These are phyloP conservation scores for Drosophila rubida DNA, from an alignment of 2,888 invertebrate genomes.

Conservation along the genomic window DNA sequence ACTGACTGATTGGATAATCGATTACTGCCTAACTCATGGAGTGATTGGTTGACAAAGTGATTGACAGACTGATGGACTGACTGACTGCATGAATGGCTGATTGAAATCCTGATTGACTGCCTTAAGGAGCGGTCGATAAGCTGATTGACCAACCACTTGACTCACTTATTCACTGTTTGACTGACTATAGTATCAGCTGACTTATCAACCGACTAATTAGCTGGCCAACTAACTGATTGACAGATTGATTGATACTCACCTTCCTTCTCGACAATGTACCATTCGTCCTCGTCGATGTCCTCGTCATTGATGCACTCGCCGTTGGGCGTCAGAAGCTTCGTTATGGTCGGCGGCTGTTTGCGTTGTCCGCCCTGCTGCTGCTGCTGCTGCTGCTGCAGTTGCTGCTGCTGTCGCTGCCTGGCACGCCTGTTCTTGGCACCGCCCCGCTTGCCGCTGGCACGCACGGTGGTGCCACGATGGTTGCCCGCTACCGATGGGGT, in stretches of 20 bases:
- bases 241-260: conserved; percentile 66
- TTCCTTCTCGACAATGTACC: conserved; percentile 86
- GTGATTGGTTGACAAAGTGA: too few species aligned
- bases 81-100: too few species aligned
- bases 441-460: conserved; percentile 44
- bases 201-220: not conserved
- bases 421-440: conserved; percentile 52
- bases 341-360: conserved; percentile 65
- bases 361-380: conserved; percentile 50
- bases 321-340: conserved; percentile 67
- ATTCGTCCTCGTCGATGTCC: conserved; percentile 85
- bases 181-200: too few species aligned
- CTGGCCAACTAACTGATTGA: not conserved
- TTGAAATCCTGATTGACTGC: not conserved
- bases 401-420: conserved; percentile 51
- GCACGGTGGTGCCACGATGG: conserved; percentile 48
- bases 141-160: not conserved
- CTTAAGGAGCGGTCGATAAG: too few species aligned
- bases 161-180: not conserved
- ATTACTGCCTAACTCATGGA: not conserved
- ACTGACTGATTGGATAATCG: not conserved
- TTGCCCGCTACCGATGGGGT: conserved; percentile 82
- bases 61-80: not conserved
- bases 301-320: conserved; percentile 65
- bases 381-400: conserved; percentile 36